Conservation (phyloP, 53 echinoderm and acorn worm species). For the Hippasteria phrygiana region DNA sequence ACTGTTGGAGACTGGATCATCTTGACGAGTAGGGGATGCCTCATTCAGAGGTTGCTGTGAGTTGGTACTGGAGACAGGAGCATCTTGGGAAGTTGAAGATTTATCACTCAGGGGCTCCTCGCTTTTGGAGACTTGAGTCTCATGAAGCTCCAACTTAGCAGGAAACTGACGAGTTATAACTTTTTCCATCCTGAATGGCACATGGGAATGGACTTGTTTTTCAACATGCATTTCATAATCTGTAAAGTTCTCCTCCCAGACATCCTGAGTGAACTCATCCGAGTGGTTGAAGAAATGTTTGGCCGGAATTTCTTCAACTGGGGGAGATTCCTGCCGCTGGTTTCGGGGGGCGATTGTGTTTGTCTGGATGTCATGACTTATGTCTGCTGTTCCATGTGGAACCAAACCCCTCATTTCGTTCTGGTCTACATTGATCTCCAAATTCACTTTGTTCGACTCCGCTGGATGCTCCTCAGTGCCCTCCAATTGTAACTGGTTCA, state of each 20-base stretch:
- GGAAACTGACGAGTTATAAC: not conserved
- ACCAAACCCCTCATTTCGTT: not conserved
- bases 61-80: no score
- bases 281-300: not conserved
- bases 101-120: not conserved
- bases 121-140: not conserved
- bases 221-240: not conserved
- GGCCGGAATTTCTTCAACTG: not conserved
- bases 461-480: not conserved
- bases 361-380: not conserved
- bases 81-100: not conserved
- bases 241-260: constrained; percentile 30
- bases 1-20: not conserved
- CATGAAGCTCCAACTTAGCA: not conserved
- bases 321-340: not conserved
- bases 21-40: no score
- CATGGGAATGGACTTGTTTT: not conserved
- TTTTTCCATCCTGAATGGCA: not conserved
- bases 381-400: not conserved
- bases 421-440: not conserved
- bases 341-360: not conserved
- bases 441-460: not conserved
- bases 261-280: constrained; percentile 13
- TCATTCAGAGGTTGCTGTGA: no score
- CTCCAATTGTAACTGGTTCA: no score